Conservation (phyloP, 2,113 vertebrate species). For the Cygnus atratus region DNA sequence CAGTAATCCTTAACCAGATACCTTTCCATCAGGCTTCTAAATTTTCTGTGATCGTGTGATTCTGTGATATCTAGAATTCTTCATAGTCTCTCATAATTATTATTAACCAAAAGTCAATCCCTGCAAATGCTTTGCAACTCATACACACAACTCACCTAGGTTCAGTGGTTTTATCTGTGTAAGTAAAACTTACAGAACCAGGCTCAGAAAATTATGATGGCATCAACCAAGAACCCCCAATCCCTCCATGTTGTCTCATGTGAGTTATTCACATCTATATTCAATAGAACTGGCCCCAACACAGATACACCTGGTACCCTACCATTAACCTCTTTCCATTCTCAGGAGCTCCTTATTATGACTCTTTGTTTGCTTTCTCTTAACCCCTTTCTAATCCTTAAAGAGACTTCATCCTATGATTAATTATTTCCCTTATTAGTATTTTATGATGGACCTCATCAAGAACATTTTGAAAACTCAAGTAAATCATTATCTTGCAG, state of each 20-base stretch:
- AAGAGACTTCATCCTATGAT: constrained; percentile 35
- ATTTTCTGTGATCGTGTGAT: no score
- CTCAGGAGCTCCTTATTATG: constrained; percentile 14
- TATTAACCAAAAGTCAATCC: not conserved
- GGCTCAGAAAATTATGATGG: not conserved
- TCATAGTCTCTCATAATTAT: not conserved
- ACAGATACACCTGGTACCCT: not conserved
- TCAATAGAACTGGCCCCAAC: not conserved
- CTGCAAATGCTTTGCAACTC: not conserved
- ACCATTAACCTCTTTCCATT: constrained; percentile 34
- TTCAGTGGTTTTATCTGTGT: not conserved
- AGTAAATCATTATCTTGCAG: constrained; percentile 45
- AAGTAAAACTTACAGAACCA: not conserved
- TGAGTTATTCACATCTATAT: not conserved
- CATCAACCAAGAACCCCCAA: not conserved
- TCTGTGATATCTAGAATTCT: not conserved
- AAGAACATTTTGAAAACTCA: constrained; percentile 61
- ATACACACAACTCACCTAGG: not conserved
- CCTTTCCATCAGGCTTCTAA: not conserved
- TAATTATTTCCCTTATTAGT: constrained; percentile 64
- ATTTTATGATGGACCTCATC: constrained; percentile 59
- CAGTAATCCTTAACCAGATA: not conserved
- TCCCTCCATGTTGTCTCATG: not conserved
- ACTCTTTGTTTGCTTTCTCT: constrained; percentile 39
- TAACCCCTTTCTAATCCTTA: constrained; percentile 62